Base-by-base conservation (phyloP, 2,113 vertebrate species). In the Nicator chloris region DNA sequence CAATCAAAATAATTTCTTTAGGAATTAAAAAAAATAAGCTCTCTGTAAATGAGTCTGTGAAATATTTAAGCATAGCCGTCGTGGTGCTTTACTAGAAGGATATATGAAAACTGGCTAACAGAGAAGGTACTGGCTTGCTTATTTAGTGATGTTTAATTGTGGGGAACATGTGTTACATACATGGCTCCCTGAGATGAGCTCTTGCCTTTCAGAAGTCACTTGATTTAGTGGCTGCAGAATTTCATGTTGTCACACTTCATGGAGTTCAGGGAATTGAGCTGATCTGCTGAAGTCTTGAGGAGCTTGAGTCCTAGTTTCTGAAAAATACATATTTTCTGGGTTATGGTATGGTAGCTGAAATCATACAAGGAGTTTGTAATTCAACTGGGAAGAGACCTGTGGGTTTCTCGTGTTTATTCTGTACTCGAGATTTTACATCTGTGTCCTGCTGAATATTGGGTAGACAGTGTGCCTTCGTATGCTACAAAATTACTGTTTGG, bases 1-100 rank as follows among this genome's bases (percentile, higher is more conserved):
- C 65, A 82, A 93, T 82, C 53, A 84, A 84, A 95, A 87, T 82
- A 80, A 75, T 68, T 84, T 94, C 56, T 90, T 70, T 17, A 51
- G 70, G 63, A 61, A 86, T 92, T 66, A 4, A 40, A 66, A 68
- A 57, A 28, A 61, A 22, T 50, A 64, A 75, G 4, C 13, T 61
- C 15, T 82, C 40, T 87, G n/a, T 94, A 75, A 91, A 76, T 95
- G 90, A 90, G 33, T 42, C 40, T 85, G 6, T 94, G 71, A 88
- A 91, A 95, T 93, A 87, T 89, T 93, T 39, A 92, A 85, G 12
- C 30, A 2, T 33, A 53, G 28, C 68, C 79, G 66, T 80, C 60
- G 66, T 86, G 47, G 40, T 81, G 21, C 57, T 92, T 9, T 70
- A 23, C 45, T 90, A 47, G 54, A 63, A 91, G 12, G 51, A 19